phyloP scores from a whole-genome alignment of 2,113 vertebrate genomes.

The Pangasianodon hypophthalmus region DNA sequence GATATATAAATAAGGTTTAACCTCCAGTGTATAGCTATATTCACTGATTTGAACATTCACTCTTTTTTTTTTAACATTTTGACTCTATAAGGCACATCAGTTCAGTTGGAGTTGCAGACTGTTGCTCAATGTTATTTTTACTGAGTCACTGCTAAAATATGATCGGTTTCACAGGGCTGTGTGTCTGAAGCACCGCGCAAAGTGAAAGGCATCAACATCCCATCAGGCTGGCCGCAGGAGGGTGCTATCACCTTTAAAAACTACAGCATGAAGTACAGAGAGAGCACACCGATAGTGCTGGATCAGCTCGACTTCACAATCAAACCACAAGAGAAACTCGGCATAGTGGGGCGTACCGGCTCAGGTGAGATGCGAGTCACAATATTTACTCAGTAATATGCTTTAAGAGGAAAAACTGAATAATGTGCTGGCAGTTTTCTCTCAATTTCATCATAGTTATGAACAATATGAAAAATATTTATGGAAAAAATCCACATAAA shows the following conservation, averaged over 20 bases:
- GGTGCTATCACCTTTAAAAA: constrained; percentile 75
- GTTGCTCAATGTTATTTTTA: neutral
- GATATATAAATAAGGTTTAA: neutral
- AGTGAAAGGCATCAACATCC: constrained; percentile 58
- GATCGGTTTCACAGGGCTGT: constrained; percentile 65
- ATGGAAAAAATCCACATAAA: neutral
- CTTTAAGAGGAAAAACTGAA: neutral
- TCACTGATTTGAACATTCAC: neutral
- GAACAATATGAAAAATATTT: neutral
- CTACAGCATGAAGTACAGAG: constrained; percentile 80
- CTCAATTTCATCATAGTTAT: too few species aligned
- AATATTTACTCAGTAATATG: neutral
- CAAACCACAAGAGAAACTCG: constrained; percentile 74
- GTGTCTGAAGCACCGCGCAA: constrained; percentile 69
- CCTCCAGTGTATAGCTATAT: neutral
- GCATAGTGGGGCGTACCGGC: constrained; percentile 80
- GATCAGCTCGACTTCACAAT: constrained; percentile 70
- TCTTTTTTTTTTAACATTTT: neutral
- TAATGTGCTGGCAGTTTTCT: neutral
- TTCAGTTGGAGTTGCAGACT: neutral
- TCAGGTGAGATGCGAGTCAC: constrained; percentile 67
- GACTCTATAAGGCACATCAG: neutral
- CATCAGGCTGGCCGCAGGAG: constrained; percentile 70
- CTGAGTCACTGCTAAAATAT: neutral
- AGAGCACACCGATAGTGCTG: constrained; percentile 77